A percentile compares a stretch with the other conserved stretches of the same genome.
Evolutionary conservation across 2,797 vertebrate genomes (phyloP).

Genomic region (Anguilla obscura): DNA sequence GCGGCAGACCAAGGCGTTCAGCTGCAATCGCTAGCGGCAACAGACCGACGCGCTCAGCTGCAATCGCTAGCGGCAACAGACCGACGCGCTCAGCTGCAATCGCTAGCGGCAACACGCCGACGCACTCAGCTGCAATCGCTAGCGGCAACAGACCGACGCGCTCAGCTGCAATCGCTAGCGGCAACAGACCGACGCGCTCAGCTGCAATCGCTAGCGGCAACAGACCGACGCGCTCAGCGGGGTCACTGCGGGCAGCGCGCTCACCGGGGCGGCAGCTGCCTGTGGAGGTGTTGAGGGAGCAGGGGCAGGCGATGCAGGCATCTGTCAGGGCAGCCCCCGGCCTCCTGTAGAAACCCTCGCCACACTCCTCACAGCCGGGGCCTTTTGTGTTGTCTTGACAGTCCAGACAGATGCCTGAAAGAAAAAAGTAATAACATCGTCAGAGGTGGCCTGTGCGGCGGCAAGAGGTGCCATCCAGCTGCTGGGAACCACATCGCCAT

Average conservation of each 20-base stretch:
- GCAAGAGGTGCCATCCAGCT: background rate
- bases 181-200: background rate
- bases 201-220: background rate
- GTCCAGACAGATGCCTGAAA: slow-evolving; percentile 72
- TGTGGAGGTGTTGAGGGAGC: slow-evolving; percentile 76
- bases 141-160: too few species aligned
- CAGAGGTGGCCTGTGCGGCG: background rate
- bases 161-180: too few species aligned
- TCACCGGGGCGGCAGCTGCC: slow-evolving; percentile 77
- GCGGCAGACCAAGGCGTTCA: too few species aligned
- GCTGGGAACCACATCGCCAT: background rate
- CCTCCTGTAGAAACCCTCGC: slow-evolving; percentile 69
- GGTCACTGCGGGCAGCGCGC: slow-evolving; percentile 31
- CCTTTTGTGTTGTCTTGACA: slow-evolving; percentile 78
- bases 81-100: background rate
- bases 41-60: background rate
- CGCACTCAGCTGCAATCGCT: too few species aligned
- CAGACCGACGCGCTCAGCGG: background rate
- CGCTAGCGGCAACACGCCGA: too few species aligned
- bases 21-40: too few species aligned
- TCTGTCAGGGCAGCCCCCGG: slow-evolving; percentile 34
- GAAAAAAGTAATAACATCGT: slow-evolving; percentile 34
- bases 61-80: too few species aligned
- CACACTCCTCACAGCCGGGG: slow-evolving; percentile 75
- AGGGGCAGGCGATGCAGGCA: slow-evolving; percentile 73